Evolutionary conservation across 2,797 vertebrate genomes (phyloP).

Genomic region (Thaleichthys pacificus): DNA sequence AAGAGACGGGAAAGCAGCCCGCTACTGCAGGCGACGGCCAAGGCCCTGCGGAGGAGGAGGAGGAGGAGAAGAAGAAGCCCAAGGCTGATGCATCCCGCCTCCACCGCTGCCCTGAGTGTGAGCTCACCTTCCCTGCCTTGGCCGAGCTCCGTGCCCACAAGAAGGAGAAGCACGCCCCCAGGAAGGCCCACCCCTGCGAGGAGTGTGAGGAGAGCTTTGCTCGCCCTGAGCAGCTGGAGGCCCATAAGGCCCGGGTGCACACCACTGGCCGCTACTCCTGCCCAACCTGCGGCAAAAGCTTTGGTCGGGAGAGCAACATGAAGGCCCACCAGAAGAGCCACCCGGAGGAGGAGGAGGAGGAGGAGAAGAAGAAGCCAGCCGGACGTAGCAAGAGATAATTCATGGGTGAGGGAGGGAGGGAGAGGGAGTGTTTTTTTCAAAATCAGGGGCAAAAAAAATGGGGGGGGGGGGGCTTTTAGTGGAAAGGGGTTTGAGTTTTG

Average conservation of each 20-base stretch:
- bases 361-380: constrained; percentile 42
- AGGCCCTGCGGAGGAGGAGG: constrained; percentile 1
- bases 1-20: constrained; percentile 45
- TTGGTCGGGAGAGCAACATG: constrained; percentile 78
- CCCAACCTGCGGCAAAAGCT: constrained; percentile 78
- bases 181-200: constrained; percentile 73
- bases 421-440: constrained; percentile 6
- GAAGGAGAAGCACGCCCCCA: constrained; percentile 76
- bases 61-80: not conserved
- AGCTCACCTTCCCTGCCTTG: constrained; percentile 64
- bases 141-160: constrained; percentile 73
- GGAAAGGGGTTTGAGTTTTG: constrained; percentile 7
- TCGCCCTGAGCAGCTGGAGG: constrained; percentile 76
- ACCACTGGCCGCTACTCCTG: constrained; percentile 74
- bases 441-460: not conserved
- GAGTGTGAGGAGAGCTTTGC: constrained; percentile 82
- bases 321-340: constrained; percentile 76
- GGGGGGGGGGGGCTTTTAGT: constrained; percentile 32
- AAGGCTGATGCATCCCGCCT: constrained; percentile 11
- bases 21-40: constrained; percentile 3
- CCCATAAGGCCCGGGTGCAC: constrained; percentile 74
- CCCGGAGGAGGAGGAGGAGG: constrained; percentile 36
- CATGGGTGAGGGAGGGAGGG: not conserved
- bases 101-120: constrained; percentile 67
- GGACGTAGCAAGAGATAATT: constrained; percentile 77